Evolutionary conservation across 2,113 vertebrate genomes (phyloP).

Genomic region (Microcebus lehilahytsara): DNA sequence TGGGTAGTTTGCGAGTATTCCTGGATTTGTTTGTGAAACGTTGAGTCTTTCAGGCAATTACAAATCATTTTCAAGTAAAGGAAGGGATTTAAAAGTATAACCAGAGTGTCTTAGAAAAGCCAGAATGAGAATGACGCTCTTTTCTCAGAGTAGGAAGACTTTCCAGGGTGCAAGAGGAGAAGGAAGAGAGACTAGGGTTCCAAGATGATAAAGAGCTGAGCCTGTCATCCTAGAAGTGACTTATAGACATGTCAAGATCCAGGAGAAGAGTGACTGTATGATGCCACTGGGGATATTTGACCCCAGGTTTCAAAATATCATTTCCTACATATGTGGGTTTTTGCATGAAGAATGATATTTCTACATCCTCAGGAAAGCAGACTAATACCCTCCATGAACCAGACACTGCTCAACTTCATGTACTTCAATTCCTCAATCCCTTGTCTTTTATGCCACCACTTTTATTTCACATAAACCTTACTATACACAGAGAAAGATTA

Average conservation of each 20-base stretch:
- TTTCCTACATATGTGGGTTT: neutral
- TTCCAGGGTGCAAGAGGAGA: neutral
- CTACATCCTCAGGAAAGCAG: neutral
- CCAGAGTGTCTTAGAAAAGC: neutral
- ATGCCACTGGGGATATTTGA: neutral
- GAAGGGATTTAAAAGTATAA: neutral
- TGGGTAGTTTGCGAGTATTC: neutral
- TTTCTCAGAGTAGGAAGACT: neutral
- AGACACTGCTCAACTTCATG: too few relatives aligned
- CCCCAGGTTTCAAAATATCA: neutral
- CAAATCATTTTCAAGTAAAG: neutral
- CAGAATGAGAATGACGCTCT: neutral
- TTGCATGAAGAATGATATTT: neutral
- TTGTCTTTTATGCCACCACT: too few relatives aligned
- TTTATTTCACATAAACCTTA: too few relatives aligned
- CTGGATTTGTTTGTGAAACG: neutral
- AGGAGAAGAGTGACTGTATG: neutral
- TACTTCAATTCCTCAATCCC: too few relatives aligned
- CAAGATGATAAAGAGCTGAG: fast-evolving
- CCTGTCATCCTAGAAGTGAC: neutral
- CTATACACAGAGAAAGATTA: neutral
- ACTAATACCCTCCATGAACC: neutral
- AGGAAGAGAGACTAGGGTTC: neutral
- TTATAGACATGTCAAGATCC: neutral
- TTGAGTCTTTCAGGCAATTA: neutral